Base-by-base conservation (phyloP, 2,888 invertebrate species). In the Harpagoxenus sublaevis region DNA sequence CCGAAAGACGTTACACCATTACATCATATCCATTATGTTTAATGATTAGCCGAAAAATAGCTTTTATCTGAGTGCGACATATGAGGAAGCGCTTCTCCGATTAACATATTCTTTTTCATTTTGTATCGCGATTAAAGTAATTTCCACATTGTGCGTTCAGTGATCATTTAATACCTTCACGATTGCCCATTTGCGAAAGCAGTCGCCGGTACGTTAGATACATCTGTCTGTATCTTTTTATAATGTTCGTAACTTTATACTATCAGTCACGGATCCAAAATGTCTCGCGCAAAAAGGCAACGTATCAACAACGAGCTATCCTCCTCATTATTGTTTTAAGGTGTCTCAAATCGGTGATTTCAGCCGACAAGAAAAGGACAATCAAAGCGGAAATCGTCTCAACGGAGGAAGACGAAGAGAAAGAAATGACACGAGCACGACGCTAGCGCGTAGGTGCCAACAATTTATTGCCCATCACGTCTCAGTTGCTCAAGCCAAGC, bases 361-460 rank as follows among this genome's bases (percentile, higher is more conserved):
- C 88, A 83, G 82, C 82, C 86, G 83, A 82, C 60, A 83, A 75
- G 62, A 53, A 45, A 51, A 84, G 77, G 74, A 84, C 84, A 84
- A 35, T 9, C 55, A 65, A 31, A 53, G 23, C 60, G 73, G 55
- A 65, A 75, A 85, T 81, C 66, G 70, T 45, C 42, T 60, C 35
- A 45, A 60, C 48, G 28, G n/a, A 73, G 53, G 53, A 65, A 45
- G 53, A 73, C 10, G 23, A 48, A 18, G n/a, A 77, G 10, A n/a
- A 55, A 55, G 68, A 39, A 88, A 60, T 75, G 51, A 62, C 75
- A 71, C 42, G 66, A 79, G 74, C 66, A 53, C 48, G 48, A 51
- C 66, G 57, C 89, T 89, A 85, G 89, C 87, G 90, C 93, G 93
- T 93, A 92, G 93, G 93, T 92, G 93, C 90, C 90, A 91, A 91